A percentile compares a stretch with the other conserved stretches of the same genome.
phyloP scores from a whole-genome alignment of 2,113 vertebrate genomes.

The Cariama cristata region DNA sequence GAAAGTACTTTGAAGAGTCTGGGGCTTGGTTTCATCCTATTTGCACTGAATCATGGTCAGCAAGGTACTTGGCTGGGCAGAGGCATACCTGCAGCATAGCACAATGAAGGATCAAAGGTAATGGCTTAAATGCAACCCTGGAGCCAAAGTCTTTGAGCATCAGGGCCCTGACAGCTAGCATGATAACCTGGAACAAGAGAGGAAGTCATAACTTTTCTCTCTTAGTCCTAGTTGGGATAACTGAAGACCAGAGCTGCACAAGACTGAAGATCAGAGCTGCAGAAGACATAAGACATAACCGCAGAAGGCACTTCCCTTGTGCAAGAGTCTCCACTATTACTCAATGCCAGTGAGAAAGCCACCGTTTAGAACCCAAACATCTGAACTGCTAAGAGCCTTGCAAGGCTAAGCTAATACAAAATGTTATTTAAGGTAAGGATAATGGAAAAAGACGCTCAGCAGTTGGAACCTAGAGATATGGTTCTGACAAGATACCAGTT shows the following conservation, averaged over 20 bases:
- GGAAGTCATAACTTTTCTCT: neutral
- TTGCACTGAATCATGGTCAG: fast-evolving
- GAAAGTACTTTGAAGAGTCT: neutral
- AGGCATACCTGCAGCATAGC: neutral
- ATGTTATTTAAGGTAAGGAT: neutral
- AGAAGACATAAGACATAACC: neutral
- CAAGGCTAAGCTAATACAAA: neutral
- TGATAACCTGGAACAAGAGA: neutral
- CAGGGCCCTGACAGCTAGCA: neutral
- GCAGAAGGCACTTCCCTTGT: neutral
- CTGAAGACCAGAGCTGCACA: neutral
- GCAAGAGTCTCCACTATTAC: neutral
- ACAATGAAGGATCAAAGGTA: neutral
- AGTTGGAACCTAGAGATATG: neutral
- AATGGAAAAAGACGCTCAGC: neutral
- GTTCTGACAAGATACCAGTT: neutral
- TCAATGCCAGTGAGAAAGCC: neutral
- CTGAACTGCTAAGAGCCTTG: neutral
- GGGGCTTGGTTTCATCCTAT: neutral
- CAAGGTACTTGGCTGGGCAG: neutral
- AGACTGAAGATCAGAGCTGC: neutral
- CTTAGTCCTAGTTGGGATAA: neutral
- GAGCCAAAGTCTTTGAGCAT: neutral
- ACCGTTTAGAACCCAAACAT: neutral
- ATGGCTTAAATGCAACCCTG: neutral